These are phyloP conservation scores for Napeogenes sylphis DNA, from an alignment of 2,888 invertebrate genomes.

Conservation along the genomic window DNA sequence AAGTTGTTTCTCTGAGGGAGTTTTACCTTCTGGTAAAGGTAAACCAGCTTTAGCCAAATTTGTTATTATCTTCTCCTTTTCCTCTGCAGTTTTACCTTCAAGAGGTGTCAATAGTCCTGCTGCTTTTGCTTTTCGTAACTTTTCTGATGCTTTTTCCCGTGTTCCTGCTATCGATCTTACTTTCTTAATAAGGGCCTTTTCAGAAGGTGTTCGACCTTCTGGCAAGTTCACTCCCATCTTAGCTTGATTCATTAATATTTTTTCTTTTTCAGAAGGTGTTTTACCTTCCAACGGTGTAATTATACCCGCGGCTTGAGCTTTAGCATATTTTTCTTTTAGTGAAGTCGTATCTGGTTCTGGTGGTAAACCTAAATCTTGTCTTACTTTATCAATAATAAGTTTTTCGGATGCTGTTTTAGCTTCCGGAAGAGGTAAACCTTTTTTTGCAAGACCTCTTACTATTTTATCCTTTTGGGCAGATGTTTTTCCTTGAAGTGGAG, in stretches of 20 bases:
- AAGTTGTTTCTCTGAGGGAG: constrained; percentile 41
- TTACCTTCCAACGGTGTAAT: constrained; percentile 37
- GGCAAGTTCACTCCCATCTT: constrained; percentile 35
- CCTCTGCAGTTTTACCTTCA: constrained; percentile 32
- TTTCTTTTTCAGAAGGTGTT: constrained; percentile 35
- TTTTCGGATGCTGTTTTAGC: constrained; percentile 38
- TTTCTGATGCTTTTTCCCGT: constrained; percentile 18
- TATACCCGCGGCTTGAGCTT: constrained; percentile 32
- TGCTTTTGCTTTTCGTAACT: constrained; percentile 24
- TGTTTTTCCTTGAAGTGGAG: constrained; percentile 38
- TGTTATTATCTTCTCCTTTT: constrained; percentile 36
- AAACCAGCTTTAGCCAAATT: constrained; percentile 38
- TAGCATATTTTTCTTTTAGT: constrained; percentile 30
- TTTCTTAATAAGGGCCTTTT: constrained; percentile 31
- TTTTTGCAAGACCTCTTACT: constrained; percentile 29
- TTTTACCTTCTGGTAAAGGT: constrained; percentile 42
- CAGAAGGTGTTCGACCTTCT: constrained; percentile 36
- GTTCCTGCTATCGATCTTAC: constrained; percentile 23
- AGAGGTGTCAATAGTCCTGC: constrained; percentile 30
- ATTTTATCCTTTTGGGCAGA: constrained; percentile 36
- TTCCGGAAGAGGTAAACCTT: constrained; percentile 35
- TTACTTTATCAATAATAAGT: constrained; percentile 35
- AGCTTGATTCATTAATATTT: constrained; percentile 31
- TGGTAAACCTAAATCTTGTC: constrained; percentile 36
- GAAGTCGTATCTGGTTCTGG: constrained; percentile 31